Percentiles rank a stretch among this genome's conserved stretches.
Evolutionary conservation across 2,888 invertebrate species (phyloP).

Genomic region (Cyrtodaria siliqua): DNA sequence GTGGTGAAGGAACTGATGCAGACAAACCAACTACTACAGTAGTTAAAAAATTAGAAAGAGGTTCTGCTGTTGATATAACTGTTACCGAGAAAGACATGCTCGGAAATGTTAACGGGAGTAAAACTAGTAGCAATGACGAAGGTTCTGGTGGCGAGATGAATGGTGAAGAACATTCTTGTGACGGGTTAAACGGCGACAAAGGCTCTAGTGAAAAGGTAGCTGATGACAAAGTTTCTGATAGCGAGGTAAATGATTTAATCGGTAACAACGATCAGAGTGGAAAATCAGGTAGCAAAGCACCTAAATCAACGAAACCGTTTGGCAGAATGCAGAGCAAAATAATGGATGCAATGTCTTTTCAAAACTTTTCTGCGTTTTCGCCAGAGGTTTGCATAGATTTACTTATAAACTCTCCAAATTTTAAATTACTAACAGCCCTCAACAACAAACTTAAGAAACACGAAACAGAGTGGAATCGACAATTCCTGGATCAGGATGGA

Average conservation of each 20-base stretch:
- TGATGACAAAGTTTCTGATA: conserved; percentile 6
- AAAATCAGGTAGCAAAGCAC: too few species aligned
- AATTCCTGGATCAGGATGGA: conserved; percentile 82
- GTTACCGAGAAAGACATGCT: background rate
- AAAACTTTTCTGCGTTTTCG: conserved; percentile 77
- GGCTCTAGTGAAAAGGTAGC: background rate
- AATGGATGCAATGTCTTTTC: conserved; percentile 64
- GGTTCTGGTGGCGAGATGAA: too few species aligned
- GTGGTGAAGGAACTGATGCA: background rate
- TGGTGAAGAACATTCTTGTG: background rate
- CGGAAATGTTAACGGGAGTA: background rate
- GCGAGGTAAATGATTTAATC: background rate
- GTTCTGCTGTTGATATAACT: background rate
- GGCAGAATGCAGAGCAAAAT: conserved; percentile 65
- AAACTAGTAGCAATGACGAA: too few species aligned
- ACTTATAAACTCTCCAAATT: conserved; percentile 69
- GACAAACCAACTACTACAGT: background rate
- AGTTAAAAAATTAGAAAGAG: conserved; percentile 1
- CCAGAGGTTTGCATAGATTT: conserved; percentile 77
- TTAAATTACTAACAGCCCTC: conserved; percentile 76
- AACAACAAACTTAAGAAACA: conserved; percentile 78
- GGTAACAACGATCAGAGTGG: conserved; percentile 10
- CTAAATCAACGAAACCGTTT: too few species aligned
- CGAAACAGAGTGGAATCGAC: conserved; percentile 80
- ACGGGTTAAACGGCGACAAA: background rate